Evolutionary conservation across 1,140 invertebrate genomes (phyloP), one percentile per base, ranked within the genome.

Genomic region (Dendroctonus ponderosae): DNA sequence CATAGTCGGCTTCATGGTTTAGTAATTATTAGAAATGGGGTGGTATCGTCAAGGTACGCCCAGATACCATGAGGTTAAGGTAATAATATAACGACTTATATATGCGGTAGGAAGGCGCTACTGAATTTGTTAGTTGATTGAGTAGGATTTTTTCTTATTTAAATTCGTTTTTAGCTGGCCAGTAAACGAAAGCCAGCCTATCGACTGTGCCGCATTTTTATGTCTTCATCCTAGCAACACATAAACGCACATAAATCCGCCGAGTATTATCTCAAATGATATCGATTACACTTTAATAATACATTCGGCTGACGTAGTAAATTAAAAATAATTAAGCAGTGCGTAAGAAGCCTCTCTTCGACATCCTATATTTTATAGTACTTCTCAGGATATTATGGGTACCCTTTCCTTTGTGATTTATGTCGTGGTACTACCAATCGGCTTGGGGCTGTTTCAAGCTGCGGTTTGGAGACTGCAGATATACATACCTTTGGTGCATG

Each of bases 241-340:
- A 41, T 44, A 58, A 12, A 65, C 6, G 44, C 37, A 56, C 52
- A 57, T 65, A 57, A 66, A 66, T 53, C 51, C 46, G 14, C 15
- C 37, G 7, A 14, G 62, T 65, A 65, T 70, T 72, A 73, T 73
- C 72, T 63, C 9, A 58, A 70, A 67, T 73, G 72, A 73, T 73
- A 73, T 73, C 72, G 72, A 73, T 73, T 72, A 72, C 71, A 66
- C 70, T 66, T 73, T 73, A 73, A 73, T 73, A 72, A 73, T 68
- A 73, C 68, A 69, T 73, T 70, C 60, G 69, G 70, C 63, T 61
- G 60, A 48, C 61, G 68, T 68, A 65, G 68, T 73, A 73, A 73
- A 73, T 73, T 73, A 73, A 73, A 73, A 73, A 73, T 73, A 73
- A 73, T 73, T 73, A 72, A 73, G 70, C 68, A 72, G 70, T 70